Percentiles rank a stretch among this genome's conserved stretches.
These are phyloP conservation scores for Dicycla oo DNA, from an alignment of 2,888 invertebrate genomes.

Conservation along the genomic window DNA sequence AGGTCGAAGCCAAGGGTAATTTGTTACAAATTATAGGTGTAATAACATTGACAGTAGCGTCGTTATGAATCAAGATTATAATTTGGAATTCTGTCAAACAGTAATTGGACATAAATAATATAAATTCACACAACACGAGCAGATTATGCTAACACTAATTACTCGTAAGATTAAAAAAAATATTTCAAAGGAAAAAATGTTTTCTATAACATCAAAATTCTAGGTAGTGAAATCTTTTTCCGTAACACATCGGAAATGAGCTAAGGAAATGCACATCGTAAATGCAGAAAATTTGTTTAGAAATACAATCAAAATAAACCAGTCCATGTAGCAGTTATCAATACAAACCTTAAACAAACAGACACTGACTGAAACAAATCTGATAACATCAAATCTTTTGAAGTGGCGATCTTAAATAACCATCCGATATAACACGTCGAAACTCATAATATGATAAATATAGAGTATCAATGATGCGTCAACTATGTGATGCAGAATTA, in stretches of 20 bases:
- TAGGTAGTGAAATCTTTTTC: neutral
- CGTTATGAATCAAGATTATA: conserved; percentile 34
- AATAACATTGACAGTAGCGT: conserved; percentile 35
- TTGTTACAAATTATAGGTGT: conserved; percentile 55
- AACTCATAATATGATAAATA: conserved; percentile 73
- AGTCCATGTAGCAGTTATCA: neutral
- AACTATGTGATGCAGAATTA: conserved; percentile 78
- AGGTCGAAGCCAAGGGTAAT: conserved; percentile 50
- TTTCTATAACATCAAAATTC: no score
- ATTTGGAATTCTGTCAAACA: conserved; percentile 22
- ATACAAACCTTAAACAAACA: conserved; percentile 38
- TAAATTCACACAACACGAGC: conserved; percentile 12
- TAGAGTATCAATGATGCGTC: conserved; percentile 82
- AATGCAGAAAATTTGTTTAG: neutral
- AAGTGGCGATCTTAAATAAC: conserved; percentile 47
- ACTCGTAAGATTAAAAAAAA: no score
- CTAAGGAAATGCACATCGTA: no score
- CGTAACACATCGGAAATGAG: neutral
- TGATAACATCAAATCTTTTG: conserved; percentile 51
- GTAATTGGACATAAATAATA: conserved; percentile 1
- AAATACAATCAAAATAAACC: neutral
- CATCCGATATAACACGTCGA: conserved; percentile 57
- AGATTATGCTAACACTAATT: neutral
- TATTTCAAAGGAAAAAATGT: neutral
- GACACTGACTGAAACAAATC: conserved; percentile 47